Conservation (phyloP, 2,113 vertebrate species). For the Arvicanthis niloticus region DNA sequence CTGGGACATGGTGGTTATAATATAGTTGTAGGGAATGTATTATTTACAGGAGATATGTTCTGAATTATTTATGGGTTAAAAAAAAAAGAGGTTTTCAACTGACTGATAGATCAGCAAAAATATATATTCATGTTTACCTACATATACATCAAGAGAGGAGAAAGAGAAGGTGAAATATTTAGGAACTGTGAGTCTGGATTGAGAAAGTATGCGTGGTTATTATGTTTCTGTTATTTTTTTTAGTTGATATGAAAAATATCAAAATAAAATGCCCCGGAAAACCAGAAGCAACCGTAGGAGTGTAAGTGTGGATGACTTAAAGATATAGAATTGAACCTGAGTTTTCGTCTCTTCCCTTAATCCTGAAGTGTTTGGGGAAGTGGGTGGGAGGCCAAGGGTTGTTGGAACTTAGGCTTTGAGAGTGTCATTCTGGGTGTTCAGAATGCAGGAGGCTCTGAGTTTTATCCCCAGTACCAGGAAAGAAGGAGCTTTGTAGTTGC, state of each 20-base stretch:
- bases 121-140: not conserved
- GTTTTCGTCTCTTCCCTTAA: not conserved
- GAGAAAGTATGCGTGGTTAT: not conserved
- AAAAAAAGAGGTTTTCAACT: not conserved
- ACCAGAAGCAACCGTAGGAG: not conserved
- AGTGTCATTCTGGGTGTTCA: not conserved
- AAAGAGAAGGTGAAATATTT: not conserved
- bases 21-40: not conserved
- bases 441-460: not conserved
- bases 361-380: not conserved
- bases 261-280: conserved; percentile 30
- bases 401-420: not conserved
- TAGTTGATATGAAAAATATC: not conserved
- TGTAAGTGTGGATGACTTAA: not conserved
- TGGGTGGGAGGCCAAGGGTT: not conserved
- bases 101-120: conserved; percentile 2
- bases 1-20: not conserved
- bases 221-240: not conserved
- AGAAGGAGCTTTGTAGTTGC: not conserved
- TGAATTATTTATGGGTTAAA: conserved; percentile 10
- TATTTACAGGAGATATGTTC: not conserved
- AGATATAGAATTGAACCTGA: not conserved
- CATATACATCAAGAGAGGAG: not conserved
- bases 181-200: not conserved
- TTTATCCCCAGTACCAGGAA: not conserved